phyloP scores from a whole-genome alignment of 2,797 vertebrate species.

The Triplophysa yarkandensis region DNA sequence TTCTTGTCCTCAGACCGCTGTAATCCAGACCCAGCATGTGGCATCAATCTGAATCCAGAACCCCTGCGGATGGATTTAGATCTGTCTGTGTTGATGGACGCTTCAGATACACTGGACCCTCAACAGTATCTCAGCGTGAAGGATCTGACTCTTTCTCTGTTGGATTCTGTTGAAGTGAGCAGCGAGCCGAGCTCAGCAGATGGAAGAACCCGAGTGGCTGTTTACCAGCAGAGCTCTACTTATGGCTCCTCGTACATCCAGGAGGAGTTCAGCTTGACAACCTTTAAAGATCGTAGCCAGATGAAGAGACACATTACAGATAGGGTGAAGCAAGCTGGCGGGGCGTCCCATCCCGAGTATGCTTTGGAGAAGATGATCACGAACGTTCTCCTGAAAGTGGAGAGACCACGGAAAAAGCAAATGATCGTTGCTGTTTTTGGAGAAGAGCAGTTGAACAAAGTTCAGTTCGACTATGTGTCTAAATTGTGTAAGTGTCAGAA shows the following conservation, averaged over 20 bases:
- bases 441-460: conserved; percentile 69
- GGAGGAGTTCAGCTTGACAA: conserved; percentile 75
- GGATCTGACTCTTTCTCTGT: conserved; percentile 74
- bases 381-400: conserved; percentile 70
- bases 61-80: conserved; percentile 77
- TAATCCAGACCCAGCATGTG: conserved; percentile 61
- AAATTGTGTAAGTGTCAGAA: conserved; percentile 81
- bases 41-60: conserved; percentile 35
- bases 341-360: conserved; percentile 69
- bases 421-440: conserved; percentile 77
- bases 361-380: conserved; percentile 77
- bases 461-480: conserved; percentile 71
- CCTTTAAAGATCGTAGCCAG: conserved; percentile 53
- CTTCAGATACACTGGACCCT: conserved; percentile 72
- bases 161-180: conserved; percentile 77
- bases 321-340: conserved; percentile 68
- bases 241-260: conserved; percentile 61
- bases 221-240: conserved; percentile 74
- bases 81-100: conserved; percentile 79
- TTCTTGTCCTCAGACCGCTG: conserved; percentile 77
- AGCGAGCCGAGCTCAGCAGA: conserved; percentile 56
- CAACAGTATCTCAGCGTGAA: conserved; percentile 72
- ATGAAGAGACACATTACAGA: conserved; percentile 75
- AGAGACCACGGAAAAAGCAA: conserved; percentile 64
- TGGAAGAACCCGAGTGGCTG: conserved; percentile 70